phyloP scores from a whole-genome alignment of 2,888 invertebrate species.

The Xylophagus ater region DNA sequence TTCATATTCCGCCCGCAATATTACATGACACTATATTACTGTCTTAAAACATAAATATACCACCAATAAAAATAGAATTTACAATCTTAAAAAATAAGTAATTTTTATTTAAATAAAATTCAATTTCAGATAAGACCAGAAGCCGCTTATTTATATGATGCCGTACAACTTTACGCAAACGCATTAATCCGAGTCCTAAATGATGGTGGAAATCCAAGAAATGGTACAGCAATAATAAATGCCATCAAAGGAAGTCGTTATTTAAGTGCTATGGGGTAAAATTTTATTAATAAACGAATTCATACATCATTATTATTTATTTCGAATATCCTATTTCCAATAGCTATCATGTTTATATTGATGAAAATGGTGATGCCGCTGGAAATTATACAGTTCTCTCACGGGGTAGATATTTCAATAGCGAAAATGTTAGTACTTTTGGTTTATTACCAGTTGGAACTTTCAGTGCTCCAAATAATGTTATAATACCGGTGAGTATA shows the following conservation, averaged over 20 bases:
- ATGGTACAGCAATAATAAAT: slow-evolving; percentile 73
- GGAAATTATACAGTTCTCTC: slow-evolving; percentile 87
- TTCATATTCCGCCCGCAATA: no score
- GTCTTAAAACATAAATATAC: no score
- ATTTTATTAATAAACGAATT: not conserved
- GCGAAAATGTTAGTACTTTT: slow-evolving; percentile 36
- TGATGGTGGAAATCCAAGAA: slow-evolving; percentile 55
- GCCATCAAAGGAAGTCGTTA: slow-evolving; percentile 68
- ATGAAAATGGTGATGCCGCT: slow-evolving; percentile 83
- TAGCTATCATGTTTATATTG: slow-evolving; percentile 86
- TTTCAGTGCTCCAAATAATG: slow-evolving; percentile 49
- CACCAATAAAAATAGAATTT: no score
- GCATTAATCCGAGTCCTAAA: slow-evolving; percentile 63
- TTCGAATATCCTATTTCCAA: slow-evolving; percentile 10
- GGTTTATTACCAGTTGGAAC: slow-evolving; percentile 73
- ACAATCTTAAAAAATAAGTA: no score
- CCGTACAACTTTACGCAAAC: slow-evolving; percentile 81
- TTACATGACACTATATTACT: no score
- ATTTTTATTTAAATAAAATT: no score
- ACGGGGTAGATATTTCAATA: slow-evolving; percentile 36
- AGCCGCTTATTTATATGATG: slow-evolving; percentile 88
- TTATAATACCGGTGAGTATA: slow-evolving; percentile 65
- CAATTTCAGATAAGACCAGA: slow-evolving; percentile 72
- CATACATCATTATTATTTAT: no score
- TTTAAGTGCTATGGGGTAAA: slow-evolving; percentile 74